Evolutionary conservation across 2,797 vertebrate genomes (phyloP).

Genomic region (Crax fasciolata): DNA sequence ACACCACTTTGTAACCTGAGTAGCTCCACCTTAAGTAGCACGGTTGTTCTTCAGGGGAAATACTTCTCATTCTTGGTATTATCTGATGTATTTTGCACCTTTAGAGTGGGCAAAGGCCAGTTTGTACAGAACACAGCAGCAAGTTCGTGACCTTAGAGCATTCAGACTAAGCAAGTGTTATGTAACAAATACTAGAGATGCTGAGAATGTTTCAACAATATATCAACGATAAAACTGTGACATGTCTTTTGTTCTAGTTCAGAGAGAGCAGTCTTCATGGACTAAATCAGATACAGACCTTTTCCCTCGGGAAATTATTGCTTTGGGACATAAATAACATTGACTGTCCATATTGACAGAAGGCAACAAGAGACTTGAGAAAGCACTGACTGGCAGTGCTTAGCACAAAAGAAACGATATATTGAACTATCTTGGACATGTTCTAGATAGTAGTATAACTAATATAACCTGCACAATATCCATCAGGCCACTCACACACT

Average conservation of each 20-base stretch:
- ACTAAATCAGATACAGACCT: not conserved
- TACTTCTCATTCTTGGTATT: not conserved
- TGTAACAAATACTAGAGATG: not conserved
- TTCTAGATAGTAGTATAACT: not conserved
- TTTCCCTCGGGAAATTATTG: not conserved
- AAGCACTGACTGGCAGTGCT: not conserved
- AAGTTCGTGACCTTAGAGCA: not conserved
- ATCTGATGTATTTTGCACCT: not conserved
- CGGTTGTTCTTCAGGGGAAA: not conserved
- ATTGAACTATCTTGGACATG: not conserved
- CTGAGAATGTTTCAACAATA: not conserved
- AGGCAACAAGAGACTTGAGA: constrained; percentile 44
- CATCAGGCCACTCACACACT: not conserved
- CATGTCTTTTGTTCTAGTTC: not conserved
- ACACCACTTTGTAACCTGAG: not conserved
- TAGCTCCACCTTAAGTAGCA: not conserved
- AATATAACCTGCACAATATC: not conserved
- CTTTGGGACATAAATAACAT: constrained; percentile 28
- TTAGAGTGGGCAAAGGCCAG: not conserved
- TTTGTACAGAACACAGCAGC: not conserved
- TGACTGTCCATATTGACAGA: constrained; percentile 11
- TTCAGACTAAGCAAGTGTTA: not conserved
- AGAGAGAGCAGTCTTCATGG: not conserved
- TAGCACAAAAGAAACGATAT: constrained; percentile 22
- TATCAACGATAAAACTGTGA: not conserved